Evolutionary conservation across 2,888 invertebrate species (phyloP).

Genomic region (Octodonta nipae): DNA sequence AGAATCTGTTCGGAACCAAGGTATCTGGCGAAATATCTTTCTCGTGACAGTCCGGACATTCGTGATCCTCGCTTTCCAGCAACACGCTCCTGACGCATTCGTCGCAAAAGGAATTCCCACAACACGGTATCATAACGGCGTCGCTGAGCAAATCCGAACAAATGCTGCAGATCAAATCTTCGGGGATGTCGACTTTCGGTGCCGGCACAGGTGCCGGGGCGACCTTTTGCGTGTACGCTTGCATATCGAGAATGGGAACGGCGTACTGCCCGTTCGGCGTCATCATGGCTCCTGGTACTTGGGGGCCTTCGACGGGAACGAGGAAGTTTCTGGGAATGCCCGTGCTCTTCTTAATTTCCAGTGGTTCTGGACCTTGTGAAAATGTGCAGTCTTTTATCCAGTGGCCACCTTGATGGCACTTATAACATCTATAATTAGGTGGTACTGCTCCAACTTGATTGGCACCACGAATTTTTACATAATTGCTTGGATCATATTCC

Average conservation of each 20-base stretch:
- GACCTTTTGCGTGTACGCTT: constrained; percentile 55
- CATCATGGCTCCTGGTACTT: constrained; percentile 82
- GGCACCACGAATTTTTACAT: constrained; percentile 74
- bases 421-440: constrained; percentile 82
- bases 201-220: constrained; percentile 39
- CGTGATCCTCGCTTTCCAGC: constrained; percentile 85
- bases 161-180: constrained; percentile 80
- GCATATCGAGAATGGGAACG: constrained; percentile 76
- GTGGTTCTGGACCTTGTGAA: constrained; percentile 47
- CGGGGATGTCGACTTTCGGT: constrained; percentile 65
- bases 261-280: constrained; percentile 78
- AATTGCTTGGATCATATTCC: constrained; percentile 96
- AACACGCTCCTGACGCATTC: constrained; percentile 88
- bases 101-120: constrained; percentile 96
- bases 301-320: constrained; percentile 80
- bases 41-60: constrained; percentile 88
- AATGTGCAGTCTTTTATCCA: constrained; percentile 94
- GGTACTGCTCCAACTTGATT: constrained; percentile 84
- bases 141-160: constrained; percentile 87
- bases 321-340: constrained; percentile 95
- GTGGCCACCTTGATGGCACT: constrained; percentile 89
- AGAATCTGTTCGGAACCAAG: constrained; percentile 80
- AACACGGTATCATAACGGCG: constrained; percentile 96
- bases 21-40: constrained; percentile 85
- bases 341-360: constrained; percentile 84